Percentiles rank a stretch among this genome's conserved stretches.
Conservation (phyloP, 64 coral and sea anemone species). For the Actinia equina region DNA sequence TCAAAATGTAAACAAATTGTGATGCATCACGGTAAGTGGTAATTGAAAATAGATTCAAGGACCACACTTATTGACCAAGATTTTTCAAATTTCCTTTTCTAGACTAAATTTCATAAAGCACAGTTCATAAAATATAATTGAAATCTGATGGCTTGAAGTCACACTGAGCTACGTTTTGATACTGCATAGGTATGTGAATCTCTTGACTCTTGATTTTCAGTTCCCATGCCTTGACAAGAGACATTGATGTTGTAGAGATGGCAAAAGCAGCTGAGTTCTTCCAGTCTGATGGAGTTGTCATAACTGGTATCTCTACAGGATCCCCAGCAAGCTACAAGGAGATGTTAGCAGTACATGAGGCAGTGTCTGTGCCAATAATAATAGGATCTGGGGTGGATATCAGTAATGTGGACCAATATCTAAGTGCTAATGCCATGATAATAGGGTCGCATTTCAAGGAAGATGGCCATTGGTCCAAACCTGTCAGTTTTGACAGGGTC, state of each 20-base stretch:
- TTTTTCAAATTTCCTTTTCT: too few relatives aligned
- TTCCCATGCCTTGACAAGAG: constrained; percentile 83
- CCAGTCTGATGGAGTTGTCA: constrained; percentile 77
- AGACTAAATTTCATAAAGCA: too few relatives aligned
- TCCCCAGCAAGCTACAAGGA: constrained; percentile 78
- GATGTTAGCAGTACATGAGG: constrained; percentile 72
- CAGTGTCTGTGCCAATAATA: constrained; percentile 75
- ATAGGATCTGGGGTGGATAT: constrained; percentile 92
- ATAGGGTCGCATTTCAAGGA: constrained; percentile 96
- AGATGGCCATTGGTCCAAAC: constrained; percentile 87
- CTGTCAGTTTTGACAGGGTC: constrained; percentile 73
- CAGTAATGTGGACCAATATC: constrained; percentile 77
- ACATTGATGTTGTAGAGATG: constrained; percentile 73
- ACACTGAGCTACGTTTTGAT: too few relatives aligned
- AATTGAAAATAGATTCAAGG: too few relatives aligned
- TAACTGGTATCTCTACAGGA: constrained; percentile 87
- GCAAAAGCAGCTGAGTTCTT: constrained; percentile 98
- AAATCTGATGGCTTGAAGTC: too few relatives aligned
- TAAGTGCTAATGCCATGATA: constrained; percentile 81
- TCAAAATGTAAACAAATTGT: too few relatives aligned
- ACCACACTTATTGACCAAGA: too few relatives aligned
- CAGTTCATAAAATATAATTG: too few relatives aligned
- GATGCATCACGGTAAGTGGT: too few relatives aligned
- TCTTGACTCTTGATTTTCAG: constrained; percentile 5
- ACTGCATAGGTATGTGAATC: too few relatives aligned